phyloP scores from a whole-genome alignment of 2,113 vertebrate genomes.

The Hypanus sabinus region DNA sequence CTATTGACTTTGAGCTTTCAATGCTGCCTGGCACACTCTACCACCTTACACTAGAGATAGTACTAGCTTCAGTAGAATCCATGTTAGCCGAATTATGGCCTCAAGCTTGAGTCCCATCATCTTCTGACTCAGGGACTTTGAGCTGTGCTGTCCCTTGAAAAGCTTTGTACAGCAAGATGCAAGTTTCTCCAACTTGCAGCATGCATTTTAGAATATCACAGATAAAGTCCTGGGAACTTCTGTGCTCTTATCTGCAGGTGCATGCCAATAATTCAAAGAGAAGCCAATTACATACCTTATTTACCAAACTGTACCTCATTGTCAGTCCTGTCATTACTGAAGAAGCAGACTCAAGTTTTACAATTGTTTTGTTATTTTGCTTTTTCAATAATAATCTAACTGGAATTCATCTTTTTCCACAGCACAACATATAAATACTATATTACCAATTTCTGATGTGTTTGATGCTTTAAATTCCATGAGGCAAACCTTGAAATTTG shows the following conservation, averaged over 20 bases:
- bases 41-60: neutral
- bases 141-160: neutral
- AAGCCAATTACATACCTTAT: neutral
- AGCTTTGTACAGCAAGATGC: neutral
- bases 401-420: neutral
- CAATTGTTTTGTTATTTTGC: neutral
- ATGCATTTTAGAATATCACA: neutral
- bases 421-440: neutral
- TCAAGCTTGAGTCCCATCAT: neutral
- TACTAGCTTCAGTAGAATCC: neutral
- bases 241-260: neutral
- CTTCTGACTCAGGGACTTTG: neutral
- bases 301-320: neutral
- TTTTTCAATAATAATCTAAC: neutral
- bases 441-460: neutral
- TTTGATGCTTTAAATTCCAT: neutral
- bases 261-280: neutral
- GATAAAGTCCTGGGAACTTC: neutral
- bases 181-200: neutral
- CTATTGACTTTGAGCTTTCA: neutral
- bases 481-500: neutral
- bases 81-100: neutral
- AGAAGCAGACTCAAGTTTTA: neutral
- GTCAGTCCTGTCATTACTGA: neutral
- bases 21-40: neutral